These are phyloP conservation scores for Diplogasteroides magnus DNA, from an alignment of 1,140 invertebrate species.

Conservation along the genomic window DNA sequence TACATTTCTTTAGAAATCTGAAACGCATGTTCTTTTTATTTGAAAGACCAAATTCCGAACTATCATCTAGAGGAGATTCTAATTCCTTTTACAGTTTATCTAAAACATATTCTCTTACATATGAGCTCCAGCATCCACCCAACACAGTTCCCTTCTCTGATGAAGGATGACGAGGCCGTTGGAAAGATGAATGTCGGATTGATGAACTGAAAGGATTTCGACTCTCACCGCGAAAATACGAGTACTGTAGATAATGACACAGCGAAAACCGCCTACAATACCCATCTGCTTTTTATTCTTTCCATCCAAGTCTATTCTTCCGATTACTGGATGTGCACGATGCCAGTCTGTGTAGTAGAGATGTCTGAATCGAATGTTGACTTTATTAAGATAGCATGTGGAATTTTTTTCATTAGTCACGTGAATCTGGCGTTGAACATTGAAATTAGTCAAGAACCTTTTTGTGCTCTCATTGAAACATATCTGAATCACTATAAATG, in stretches of 20 bases:
- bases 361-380: no score
- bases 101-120: no score
- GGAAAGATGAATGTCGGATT: constrained; percentile 62
- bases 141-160: constrained; percentile 83
- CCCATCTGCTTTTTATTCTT: constrained; percentile 62
- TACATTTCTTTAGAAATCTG: background rate
- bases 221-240: no score
- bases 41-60: constrained; percentile 4
- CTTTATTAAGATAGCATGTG: no score
- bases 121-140: constrained; percentile 81
- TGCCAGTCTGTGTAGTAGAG: constrained; percentile 98
- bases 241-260: no score
- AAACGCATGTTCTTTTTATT: constrained; percentile 11
- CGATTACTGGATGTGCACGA: constrained; percentile 80
- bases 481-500: no score
- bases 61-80: no score
- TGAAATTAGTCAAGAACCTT: no score
- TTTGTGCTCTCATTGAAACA: no score
- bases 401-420: no score
- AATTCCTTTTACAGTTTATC: no score
- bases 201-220: constrained; percentile 56
- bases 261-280: background rate
- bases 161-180: constrained; percentile 68
- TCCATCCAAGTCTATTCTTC: constrained; percentile 87
- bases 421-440: no score